Conservation (phyloP, 1,140 invertebrate genomes). For the Euglossa dilemma region DNA sequence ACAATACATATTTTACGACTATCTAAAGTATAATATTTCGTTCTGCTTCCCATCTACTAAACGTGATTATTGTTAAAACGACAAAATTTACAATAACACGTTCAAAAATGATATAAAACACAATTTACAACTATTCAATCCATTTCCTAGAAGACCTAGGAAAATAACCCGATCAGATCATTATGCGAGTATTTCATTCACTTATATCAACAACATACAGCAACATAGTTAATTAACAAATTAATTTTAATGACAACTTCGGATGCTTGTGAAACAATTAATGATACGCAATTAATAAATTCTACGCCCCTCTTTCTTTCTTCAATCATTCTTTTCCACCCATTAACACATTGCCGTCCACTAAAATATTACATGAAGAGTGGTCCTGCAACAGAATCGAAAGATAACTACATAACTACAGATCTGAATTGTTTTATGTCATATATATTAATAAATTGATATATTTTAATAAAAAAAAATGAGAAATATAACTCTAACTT, state of each 20-base stretch:
- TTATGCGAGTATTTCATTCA: conserved; percentile 34
- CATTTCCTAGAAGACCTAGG: neutral
- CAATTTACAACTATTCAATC: neutral
- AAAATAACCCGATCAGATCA: conserved; percentile 1
- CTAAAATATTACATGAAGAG: neutral
- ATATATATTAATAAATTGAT: neutral
- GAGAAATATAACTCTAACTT: neutral
- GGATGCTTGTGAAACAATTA: neutral
- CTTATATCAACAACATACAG: conserved; percentile 1
- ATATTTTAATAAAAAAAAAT: neutral
- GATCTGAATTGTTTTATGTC: neutral
- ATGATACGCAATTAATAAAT: neutral
- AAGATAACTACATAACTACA: neutral
- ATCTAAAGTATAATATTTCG: conserved; percentile 1
- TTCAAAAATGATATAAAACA: neutral
- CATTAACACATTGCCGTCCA: conserved; percentile 21
- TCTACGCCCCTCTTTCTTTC: neutral
- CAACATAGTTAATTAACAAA: conserved; percentile 11
- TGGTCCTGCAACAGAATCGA: neutral
- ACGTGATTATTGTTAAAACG: conserved; percentile 7
- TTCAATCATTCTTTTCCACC: neutral
- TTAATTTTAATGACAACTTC: neutral
- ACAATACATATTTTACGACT: conserved; percentile 26
- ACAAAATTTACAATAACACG: conserved; percentile 1
- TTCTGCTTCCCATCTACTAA: neutral